These are phyloP conservation scores for Melieria picta DNA, from an alignment of 2,888 invertebrate genomes.

Conservation along the genomic window DNA sequence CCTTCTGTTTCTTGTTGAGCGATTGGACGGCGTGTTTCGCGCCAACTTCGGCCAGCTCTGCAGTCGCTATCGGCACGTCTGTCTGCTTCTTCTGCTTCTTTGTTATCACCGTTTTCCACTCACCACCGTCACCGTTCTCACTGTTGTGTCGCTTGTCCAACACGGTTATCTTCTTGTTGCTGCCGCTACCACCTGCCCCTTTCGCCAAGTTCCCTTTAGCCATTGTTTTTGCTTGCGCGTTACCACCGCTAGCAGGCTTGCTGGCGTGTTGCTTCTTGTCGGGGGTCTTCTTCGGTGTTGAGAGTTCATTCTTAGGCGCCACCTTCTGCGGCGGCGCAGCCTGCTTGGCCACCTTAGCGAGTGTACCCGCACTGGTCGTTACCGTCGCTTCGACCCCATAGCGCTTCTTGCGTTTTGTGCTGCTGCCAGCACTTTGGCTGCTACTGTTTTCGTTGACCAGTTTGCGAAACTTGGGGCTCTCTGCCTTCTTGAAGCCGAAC, in stretches of 20 bases:
- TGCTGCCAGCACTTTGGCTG: neutral
- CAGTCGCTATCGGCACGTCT: neutral
- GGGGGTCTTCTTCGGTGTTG: neutral
- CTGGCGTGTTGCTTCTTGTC: neutral
- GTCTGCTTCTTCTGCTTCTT: neutral
- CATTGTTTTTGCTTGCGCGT: neutral
- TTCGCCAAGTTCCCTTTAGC: neutral
- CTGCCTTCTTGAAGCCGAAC: neutral
- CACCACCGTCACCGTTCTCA: neutral
- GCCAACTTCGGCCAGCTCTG: neutral
- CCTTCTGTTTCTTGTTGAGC: no score
- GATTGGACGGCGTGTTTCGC: no score
- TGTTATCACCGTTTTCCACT: conserved; percentile 1
- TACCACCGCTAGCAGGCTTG: neutral
- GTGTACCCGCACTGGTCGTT: neutral
- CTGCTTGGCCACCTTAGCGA: neutral
- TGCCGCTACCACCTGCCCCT: neutral
- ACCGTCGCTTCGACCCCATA: neutral
- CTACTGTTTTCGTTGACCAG: neutral
- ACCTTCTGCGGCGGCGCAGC: neutral
- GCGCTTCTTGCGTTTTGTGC: neutral
- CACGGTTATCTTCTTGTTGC: neutral
- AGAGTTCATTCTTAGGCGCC: neutral
- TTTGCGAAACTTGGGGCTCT: neutral
- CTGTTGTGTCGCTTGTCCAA: neutral